phyloP scores from a whole-genome alignment of 2,888 invertebrate genomes.

The Eudasyphora cyanicolor region DNA sequence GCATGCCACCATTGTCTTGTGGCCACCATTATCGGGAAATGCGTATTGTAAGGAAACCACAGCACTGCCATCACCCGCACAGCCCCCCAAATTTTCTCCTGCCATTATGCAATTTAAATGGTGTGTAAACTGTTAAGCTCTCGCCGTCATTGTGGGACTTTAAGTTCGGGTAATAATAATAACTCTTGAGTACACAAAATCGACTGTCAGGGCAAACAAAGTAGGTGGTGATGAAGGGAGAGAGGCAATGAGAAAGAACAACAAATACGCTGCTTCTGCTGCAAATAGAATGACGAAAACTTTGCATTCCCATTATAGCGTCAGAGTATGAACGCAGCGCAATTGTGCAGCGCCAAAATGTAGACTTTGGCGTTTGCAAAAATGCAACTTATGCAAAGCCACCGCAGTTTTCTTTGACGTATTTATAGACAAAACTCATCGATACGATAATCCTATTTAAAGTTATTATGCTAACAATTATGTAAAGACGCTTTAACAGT shows the following conservation, averaged over 20 bases:
- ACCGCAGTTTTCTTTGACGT: neutral
- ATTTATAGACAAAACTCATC: conserved; percentile 7
- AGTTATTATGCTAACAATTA: neutral
- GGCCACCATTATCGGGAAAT: neutral
- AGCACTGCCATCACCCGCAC: neutral
- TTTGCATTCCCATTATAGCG: neutral
- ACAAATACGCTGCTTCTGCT: too few species aligned
- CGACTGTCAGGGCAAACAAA: neutral
- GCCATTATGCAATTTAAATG: conserved; percentile 60
- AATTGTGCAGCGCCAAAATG: neutral
- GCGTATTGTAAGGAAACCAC: neutral
- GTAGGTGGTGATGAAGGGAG: neutral
- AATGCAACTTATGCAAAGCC: neutral
- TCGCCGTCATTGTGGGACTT: conserved; percentile 13
- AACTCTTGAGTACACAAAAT: neutral
- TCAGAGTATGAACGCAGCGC: neutral
- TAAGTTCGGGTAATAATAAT: neutral
- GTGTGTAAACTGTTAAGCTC: conserved; percentile 59
- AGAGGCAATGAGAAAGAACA: neutral
- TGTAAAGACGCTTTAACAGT: neutral
- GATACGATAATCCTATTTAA: conserved; percentile 6
- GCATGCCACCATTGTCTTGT: conserved; percentile 26
- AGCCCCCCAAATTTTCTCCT: neutral
- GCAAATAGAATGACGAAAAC: too few species aligned
- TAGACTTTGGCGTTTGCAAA: neutral